Base-by-base conservation (phyloP, 2,113 vertebrate species). In the Poeciliopsis turrubarensis region DNA sequence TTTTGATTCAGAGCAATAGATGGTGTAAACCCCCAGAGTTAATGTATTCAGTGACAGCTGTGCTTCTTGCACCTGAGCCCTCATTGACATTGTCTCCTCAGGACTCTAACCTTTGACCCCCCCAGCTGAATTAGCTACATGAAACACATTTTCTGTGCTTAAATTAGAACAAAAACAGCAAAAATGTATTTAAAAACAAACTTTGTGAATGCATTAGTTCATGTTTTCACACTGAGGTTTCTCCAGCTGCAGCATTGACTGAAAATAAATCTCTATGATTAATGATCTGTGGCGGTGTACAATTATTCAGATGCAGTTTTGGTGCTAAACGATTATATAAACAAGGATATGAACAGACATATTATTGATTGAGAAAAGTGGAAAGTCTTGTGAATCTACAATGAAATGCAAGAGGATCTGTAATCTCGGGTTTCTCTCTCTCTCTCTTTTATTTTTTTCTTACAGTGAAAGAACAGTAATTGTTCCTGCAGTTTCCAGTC, bases 31-130 rank as follows among this genome's bases (percentile, higher is more conserved):
- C 51, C 0, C 73, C 60, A 65, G 22, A 44, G 61, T 60, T 65
- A 71, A 83, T 83, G 63, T 32, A 32, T 47, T 74, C 34, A 54
- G 72, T 60, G 39, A 77, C 64, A n/a, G 70, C 60, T 30, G 34
- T 0, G 32, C 65, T 77, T 77, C 64, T 19, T 66, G 73, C 83
- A 90, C 60, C 89, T 88, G 82, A 84, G 84, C 85, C 84, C 77
- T 70, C 80, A 85, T 85, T 86, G 82, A 78, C 72, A 80, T 82
- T 80, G 68, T 78, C 67, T 66, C 74, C 70, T 62, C 69, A 30
- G 26, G 71, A 62, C 65, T 31, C 30, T 87, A 80, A 81, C 81
- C 84, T 87, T 73, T 89, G 76, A 86, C 85, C 51, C 44, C 19
- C 34, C 0, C 34, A 72, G 57, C 25, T n/a, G 30, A 60, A 83